Base-by-base conservation (phyloP, 2,797 vertebrate species). In the Tragopan temminckii region DNA sequence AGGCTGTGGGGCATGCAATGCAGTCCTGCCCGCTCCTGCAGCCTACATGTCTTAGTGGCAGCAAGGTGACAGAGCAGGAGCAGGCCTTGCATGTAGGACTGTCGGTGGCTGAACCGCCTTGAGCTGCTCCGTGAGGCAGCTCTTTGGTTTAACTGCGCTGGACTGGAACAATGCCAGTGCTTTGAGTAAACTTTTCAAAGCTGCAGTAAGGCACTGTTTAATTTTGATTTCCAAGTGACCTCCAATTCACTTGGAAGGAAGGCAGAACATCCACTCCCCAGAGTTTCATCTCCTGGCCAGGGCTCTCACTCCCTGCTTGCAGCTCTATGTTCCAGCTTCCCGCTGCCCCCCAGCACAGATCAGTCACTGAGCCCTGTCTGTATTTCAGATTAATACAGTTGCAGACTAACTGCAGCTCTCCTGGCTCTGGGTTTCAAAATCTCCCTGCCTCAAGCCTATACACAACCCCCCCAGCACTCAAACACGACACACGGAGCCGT, bases 201-300 rank as follows among this genome's bases (percentile, higher is more conserved):
- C 67, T 76, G 53, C n/a, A 24, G 48, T 68, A 61, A 85, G 52
- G 66, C 61, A 45, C 29, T 88, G 94, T 84, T 94, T 94, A 74
- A 77, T 84, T 93, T 53, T 77, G 40, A 90, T 89, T 91, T 91
- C 71, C 88, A 92, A 93, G 43, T 84, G 75, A 93, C 70, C 75
- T 86, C 80, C 81, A 50, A 4, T 76, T 93, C 75, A 52, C 50
- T 52, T 10, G 27, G 27, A 31, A 17, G 11, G 40, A 40, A 52
- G 27, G 61, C 77, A 91, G 85, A 88, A 93, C 64, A 71, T 80
- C 79, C 48, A 50, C 36, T 84, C 67, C 57, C 74, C 84, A 48
- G 71, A 82, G 68, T 63, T 63, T 61, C 16, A 69, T 57, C 67
- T 79, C 42, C 31, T 13, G n/a, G 55, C 53, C 31, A 57, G 12